Conservation (phyloP, 1,140 invertebrate species). For the Drosophila baimaii region DNA sequence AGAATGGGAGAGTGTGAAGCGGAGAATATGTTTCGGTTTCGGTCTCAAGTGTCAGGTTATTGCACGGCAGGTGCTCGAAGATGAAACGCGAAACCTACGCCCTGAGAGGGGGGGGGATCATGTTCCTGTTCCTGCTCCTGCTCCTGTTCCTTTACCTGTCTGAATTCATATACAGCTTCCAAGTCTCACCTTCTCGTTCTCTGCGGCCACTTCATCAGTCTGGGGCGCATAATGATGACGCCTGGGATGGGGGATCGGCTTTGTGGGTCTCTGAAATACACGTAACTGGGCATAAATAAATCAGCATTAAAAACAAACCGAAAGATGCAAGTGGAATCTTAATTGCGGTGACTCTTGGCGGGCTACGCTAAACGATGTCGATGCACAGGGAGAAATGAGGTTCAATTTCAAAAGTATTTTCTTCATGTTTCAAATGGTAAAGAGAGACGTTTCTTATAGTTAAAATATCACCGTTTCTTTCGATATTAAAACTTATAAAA, state of each 20-base stretch:
- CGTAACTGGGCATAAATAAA: constrained; percentile 51
- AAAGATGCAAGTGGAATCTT: constrained; percentile 33
- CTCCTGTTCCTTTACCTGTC: constrained; percentile 3
- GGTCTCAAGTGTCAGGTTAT: constrained; percentile 48
- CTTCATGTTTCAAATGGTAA: too few relatives aligned
- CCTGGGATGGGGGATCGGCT: constrained; percentile 23
- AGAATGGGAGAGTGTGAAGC: constrained; percentile 40
- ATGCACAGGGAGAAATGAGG: background rate
- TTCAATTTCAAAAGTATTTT: too few relatives aligned
- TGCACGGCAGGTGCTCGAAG: constrained; percentile 45
- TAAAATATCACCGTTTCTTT: too few relatives aligned
- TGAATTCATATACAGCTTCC: constrained; percentile 19
- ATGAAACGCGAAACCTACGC: constrained; percentile 39
- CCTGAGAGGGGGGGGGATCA: constrained; percentile 3
- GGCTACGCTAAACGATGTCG: constrained; percentile 18
- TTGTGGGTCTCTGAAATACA: constrained; percentile 30
- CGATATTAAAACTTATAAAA: too few relatives aligned
- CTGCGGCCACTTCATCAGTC: constrained; percentile 41
- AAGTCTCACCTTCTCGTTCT: constrained; percentile 18
- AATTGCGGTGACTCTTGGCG: constrained; percentile 29
- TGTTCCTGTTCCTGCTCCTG: constrained; percentile 6
- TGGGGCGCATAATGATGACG: constrained; percentile 38
- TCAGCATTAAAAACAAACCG: constrained; percentile 53
- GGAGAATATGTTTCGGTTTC: constrained; percentile 48
- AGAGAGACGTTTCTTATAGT: too few relatives aligned